Evolutionary conservation across 2,113 vertebrate genomes (phyloP).

Genomic region (Chaetops frenatus): DNA sequence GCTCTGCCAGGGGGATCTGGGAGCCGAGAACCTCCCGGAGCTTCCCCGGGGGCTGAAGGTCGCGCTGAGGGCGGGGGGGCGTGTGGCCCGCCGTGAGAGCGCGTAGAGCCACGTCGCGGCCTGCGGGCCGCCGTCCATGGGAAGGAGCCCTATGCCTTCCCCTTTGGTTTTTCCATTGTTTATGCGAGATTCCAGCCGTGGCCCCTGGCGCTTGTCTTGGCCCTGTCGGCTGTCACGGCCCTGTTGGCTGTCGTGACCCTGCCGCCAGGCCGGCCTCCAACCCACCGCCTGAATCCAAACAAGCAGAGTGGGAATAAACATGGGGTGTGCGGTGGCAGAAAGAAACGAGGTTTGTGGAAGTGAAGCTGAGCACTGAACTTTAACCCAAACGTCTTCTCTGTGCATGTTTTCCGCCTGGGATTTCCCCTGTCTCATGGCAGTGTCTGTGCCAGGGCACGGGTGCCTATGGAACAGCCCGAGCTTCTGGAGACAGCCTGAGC

Average conservation of each 20-base stretch:
- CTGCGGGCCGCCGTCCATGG: background rate
- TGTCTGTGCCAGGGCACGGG: background rate
- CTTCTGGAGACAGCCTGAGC: background rate
- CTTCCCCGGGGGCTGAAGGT: background rate
- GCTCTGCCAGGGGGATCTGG: background rate
- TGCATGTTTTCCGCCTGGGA: background rate
- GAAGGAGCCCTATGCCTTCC: background rate
- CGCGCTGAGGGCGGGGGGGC: background rate
- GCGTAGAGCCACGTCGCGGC: background rate
- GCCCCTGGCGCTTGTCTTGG: background rate
- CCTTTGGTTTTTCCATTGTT: background rate
- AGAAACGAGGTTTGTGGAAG: background rate
- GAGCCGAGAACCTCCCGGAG: background rate
- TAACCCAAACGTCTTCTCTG: fast-evolving
- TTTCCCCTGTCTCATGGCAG: background rate
- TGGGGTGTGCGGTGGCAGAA: fast-evolving
- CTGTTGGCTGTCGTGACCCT: background rate
- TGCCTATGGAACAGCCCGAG: background rate
- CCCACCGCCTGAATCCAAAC: background rate
- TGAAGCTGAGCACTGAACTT: background rate
- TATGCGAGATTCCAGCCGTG: background rate
- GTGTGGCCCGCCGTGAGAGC: background rate
- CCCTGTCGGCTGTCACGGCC: background rate
- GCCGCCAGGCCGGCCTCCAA: background rate
- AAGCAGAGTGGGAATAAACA: background rate